Evolutionary conservation across 2,888 invertebrate genomes (phyloP), one percentile per base, ranked within the genome.

Genomic region (Lottia gigantea): DNA sequence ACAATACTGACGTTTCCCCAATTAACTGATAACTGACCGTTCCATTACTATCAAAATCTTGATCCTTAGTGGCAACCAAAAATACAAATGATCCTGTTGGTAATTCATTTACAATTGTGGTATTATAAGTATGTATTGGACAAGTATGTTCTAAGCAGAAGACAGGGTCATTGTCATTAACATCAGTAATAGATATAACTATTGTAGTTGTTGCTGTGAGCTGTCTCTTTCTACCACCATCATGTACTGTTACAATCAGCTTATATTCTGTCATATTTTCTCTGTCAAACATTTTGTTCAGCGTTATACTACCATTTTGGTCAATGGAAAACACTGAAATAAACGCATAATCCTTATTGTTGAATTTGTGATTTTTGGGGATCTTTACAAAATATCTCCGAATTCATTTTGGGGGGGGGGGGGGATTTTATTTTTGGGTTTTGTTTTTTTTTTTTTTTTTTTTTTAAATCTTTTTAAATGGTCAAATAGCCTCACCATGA

Each of bases 41-140:
- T 14, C 67, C 74, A 64, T 77, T 78, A 19, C 63, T 12, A 12
- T 72, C 74, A 2, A 19, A 14, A 46, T 79, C 79, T 12, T 15
- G 25, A 63, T 79, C 79, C 11, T 23, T 49, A 16, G 73, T 75
- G 14, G 47, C 64, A 8, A 77, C 72, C 16, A 76, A 66, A 8
- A 73, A 68, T 2, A 79, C 70, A 16, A 75, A 73, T 12, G 74
- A 71, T 14, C 71, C 71, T 0, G 73, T 49, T 14, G 78, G 79
- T 1, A 77, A 76, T 64, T 73, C 73, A 49, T 78, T 77, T 19
- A 78, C 46, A 62, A 79, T 71, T 62, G 61, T 74, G 1, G 68
- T 73, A 14, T 26, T 73, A 64, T 63, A 63, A 11, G 55, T 62
- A 45, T 66, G 66, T 19, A 66, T 72, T 1, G 25, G 19, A 14